Base-by-base conservation (phyloP, 2,888 invertebrate species). In the Machimus rusticus region DNA sequence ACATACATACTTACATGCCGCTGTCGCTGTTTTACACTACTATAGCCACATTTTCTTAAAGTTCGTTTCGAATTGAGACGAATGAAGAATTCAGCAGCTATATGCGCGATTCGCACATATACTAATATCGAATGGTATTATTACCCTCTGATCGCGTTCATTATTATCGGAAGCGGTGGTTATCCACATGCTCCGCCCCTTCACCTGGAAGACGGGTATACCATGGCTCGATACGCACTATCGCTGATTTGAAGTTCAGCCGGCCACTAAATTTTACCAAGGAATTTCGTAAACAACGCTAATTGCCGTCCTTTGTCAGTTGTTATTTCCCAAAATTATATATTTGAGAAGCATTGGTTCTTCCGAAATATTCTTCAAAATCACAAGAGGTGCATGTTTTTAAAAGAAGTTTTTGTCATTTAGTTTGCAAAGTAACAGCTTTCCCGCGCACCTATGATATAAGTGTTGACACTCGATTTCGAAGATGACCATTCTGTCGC, bases 291-390 rank as follows among this genome's bases (percentile, higher is more conserved):
- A 84, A 66, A 66, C 66, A 66, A 19, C 14, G 66, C 39, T 84
- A 84, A 84, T 84, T 84, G 66, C 82, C 66, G 82, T 55, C 82
- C 37, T 84, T 66, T 66, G 66, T 84, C 82, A 84, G 82, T 28
- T 84, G 37, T 84, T 84, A 84, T 84, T 84, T 66, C 39, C 14
- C 82, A 19, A 84, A 84, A 84, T 84, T 84, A 84, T 66, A 84
- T n/a, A 57, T 84, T 84, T 39, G 57, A 5, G 39, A 9, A 37
- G 39, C 23, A 19, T 34, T 9, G 8, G 12, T 66, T 57, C 8
- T 28, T 19, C 12, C 23, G 23, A 28, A 66, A 66, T 57, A 66
- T 23, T 66, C 19, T 66, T 0, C 8, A 19, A 66, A 66, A 23
- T 66, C 28, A 14, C 6, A 55, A n/a, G 55, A 55, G 19, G 0